phyloP scores from a whole-genome alignment of 1,140 invertebrate genomes.

The Pteromalus puparum region DNA sequence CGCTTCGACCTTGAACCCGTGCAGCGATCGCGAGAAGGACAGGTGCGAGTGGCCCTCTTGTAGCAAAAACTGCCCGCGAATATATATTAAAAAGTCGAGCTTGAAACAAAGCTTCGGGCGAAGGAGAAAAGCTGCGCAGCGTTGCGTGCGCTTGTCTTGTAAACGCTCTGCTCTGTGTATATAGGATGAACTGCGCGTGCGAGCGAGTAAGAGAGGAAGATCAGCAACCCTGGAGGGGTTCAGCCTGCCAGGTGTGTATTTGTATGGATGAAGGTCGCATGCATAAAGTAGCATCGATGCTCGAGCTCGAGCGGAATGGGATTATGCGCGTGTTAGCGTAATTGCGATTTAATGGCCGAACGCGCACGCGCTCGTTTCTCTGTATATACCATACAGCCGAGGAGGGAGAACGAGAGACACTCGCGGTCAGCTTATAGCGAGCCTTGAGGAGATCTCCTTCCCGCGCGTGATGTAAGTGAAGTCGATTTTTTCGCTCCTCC shows the following conservation, averaged over 20 bases:
- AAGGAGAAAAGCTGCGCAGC: neutral
- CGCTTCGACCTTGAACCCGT: too few species aligned
- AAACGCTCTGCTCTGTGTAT: neutral
- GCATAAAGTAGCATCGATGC: conserved; percentile 9
- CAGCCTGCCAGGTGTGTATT: neutral
- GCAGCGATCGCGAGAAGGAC: too few species aligned
- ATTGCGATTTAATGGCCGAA: conserved; percentile 16
- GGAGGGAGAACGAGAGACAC: neutral
- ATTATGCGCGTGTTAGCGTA: conserved; percentile 18
- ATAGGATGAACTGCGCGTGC: neutral
- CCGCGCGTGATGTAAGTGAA: neutral
- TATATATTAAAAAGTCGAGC: neutral
- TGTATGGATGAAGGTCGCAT: conserved; percentile 11
- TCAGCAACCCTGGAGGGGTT: neutral
- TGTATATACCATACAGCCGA: neutral
- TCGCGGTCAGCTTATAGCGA: too few species aligned
- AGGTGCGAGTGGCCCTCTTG: too few species aligned
- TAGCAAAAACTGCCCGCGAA: too few species aligned
- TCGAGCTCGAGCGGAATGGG: neutral
- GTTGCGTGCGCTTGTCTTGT: neutral
- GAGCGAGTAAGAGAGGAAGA: too few species aligned
- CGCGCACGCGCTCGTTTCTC: conserved; percentile 16
- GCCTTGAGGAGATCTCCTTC: neutral
- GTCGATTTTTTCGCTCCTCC: neutral
- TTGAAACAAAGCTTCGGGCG: neutral